phyloP scores from a whole-genome alignment of 2,113 vertebrate species.

The Polypterus bichir region DNA sequence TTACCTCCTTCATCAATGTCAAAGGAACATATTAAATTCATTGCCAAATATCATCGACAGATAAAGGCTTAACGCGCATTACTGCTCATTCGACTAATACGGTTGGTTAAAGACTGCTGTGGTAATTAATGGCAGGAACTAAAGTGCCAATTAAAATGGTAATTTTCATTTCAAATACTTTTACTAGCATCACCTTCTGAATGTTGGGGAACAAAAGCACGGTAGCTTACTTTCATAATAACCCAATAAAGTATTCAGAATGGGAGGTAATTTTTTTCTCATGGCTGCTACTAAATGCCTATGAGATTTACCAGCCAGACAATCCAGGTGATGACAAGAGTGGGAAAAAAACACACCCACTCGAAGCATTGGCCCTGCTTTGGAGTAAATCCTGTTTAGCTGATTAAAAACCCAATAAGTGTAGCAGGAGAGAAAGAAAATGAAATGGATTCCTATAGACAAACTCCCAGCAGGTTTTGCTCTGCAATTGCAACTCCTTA shows the following conservation, averaged over 20 bases:
- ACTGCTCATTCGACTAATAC: slow-evolving; percentile 36
- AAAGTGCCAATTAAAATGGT: slow-evolving; percentile 18
- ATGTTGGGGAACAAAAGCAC: slow-evolving; percentile 1
- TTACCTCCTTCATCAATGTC: slow-evolving; percentile 47
- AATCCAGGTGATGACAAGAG: slow-evolving; percentile 6
- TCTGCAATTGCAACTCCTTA: not conserved
- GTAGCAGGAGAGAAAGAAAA: slow-evolving; percentile 7
- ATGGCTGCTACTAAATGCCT: not conserved
- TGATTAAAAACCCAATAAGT: slow-evolving; percentile 11
- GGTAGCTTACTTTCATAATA: not conserved
- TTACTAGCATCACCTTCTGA: not conserved
- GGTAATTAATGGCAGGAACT: slow-evolving; percentile 24
- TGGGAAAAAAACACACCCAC: not conserved
- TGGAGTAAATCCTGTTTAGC: not conserved
- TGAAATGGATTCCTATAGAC: slow-evolving; percentile 6
- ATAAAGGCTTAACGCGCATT: slow-evolving; percentile 27
- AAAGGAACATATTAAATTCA: slow-evolving; percentile 34
- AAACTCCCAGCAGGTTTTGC: not conserved
- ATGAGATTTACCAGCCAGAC: not conserved
- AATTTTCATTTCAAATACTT: slow-evolving; percentile 12
- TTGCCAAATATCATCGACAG: slow-evolving; percentile 39
- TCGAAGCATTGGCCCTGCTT: slow-evolving; percentile 3
- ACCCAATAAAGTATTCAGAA: not conserved
- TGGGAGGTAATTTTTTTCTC: slow-evolving; percentile 1
- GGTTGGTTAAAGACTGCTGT: slow-evolving; percentile 17